These are phyloP conservation scores for Heteronetta atricapilla DNA, from an alignment of 2,113 vertebrate species.

Conservation along the genomic window DNA sequence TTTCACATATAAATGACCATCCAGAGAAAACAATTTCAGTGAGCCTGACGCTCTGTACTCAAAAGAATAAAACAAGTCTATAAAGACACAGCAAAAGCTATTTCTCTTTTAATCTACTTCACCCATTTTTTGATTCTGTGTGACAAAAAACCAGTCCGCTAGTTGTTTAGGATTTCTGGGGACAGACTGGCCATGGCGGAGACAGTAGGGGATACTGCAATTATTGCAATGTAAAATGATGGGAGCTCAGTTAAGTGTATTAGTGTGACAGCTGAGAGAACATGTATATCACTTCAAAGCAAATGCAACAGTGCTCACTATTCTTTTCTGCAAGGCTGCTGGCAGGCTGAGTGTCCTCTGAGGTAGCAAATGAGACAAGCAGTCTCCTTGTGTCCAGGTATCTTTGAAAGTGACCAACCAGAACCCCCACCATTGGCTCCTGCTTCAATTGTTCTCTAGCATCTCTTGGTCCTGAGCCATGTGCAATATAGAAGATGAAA, in stretches of 20 bases:
- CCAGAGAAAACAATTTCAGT: slow-evolving; percentile 23
- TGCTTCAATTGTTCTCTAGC: not conserved
- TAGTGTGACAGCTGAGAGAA: slow-evolving; percentile 1
- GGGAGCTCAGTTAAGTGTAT: not conserved
- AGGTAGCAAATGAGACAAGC: not conserved
- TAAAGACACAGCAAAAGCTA: slow-evolving; percentile 11
- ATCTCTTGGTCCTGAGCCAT: not conserved
- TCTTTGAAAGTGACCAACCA: not conserved
- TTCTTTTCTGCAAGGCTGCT: not conserved
- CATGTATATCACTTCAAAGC: not conserved
- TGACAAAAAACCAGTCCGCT: not conserved
- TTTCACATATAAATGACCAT: slow-evolving; percentile 54
- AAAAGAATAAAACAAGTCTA: slow-evolving; percentile 41
- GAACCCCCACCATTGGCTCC: not conserved
- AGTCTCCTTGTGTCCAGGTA: not conserved
- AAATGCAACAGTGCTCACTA: not conserved
- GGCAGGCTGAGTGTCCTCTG: not conserved
- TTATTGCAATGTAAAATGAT: not conserved
- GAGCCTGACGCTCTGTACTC: not conserved
- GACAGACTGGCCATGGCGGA: slow-evolving; percentile 23
- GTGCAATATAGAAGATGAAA: not conserved
- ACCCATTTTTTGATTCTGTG: not conserved
- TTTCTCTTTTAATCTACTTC: slow-evolving; percentile 50
- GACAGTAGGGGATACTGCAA: slow-evolving; percentile 8
- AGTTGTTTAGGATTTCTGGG: slow-evolving; percentile 13